phyloP scores from a whole-genome alignment of 92 coral and sea anemone genomes.

The Zoanthus sociatus region DNA sequence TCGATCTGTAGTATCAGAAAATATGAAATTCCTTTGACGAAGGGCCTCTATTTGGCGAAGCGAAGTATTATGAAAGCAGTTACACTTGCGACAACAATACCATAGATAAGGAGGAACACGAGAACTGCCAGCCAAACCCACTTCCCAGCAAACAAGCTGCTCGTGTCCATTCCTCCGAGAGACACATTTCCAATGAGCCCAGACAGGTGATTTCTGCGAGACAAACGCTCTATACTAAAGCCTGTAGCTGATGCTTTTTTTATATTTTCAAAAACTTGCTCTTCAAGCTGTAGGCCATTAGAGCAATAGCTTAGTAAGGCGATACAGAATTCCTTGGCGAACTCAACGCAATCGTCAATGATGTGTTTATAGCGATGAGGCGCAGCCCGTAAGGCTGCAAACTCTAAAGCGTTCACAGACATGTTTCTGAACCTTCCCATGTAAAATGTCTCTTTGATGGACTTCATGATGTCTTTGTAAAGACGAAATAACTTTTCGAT shows the following conservation, averaged over 20 bases:
- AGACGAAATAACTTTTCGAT: slow-evolving; percentile 64
- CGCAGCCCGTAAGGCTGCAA: slow-evolving; percentile 85
- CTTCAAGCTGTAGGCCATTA: slow-evolving; percentile 76
- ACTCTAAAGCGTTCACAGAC: slow-evolving; percentile 69
- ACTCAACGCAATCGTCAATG: slow-evolving; percentile 92
- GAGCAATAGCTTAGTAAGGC: slow-evolving; percentile 78
- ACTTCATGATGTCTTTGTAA: slow-evolving; percentile 65
- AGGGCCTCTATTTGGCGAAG: background rate
- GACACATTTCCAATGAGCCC: slow-evolving; percentile 79
- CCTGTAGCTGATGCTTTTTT: slow-evolving; percentile 90
- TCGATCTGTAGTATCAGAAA: background rate
- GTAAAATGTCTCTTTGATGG: slow-evolving; percentile 70
- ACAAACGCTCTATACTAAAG: slow-evolving; percentile 82
- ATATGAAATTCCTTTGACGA: too few species aligned
- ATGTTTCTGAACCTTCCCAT: slow-evolving; percentile 79
- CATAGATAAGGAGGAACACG: slow-evolving; percentile 58
- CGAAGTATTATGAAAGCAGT: slow-evolving; percentile 9
- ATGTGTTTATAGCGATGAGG: slow-evolving; percentile 86
- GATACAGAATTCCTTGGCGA: slow-evolving; percentile 88
- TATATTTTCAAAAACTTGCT: slow-evolving; percentile 73
- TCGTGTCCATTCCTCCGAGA: slow-evolving; percentile 78
- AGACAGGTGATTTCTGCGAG: slow-evolving; percentile 75
- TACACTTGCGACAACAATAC: slow-evolving; percentile 34
- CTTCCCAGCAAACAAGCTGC: slow-evolving; percentile 59
- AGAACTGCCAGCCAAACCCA: slow-evolving; percentile 12